Percentiles rank a stretch among this genome's conserved stretches.
Conservation (phyloP, 2,113 vertebrate genomes). For the Orthonyx spaldingii region DNA sequence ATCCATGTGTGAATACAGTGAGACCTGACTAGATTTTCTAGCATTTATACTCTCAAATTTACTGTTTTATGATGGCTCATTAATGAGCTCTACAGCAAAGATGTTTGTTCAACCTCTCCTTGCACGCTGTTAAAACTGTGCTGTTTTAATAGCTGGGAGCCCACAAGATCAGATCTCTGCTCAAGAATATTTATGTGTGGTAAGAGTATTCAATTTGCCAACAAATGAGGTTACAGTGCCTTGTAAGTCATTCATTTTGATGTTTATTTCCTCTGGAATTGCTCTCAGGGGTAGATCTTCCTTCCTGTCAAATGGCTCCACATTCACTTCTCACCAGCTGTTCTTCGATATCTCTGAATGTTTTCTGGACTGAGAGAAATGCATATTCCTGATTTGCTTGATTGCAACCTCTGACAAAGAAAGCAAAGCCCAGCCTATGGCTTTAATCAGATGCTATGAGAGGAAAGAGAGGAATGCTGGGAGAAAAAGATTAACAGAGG, state of each 20-base stretch:
- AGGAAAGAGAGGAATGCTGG: not conserved
- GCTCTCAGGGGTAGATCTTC: conserved; percentile 39
- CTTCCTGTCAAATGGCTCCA: conserved; percentile 2
- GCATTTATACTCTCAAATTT: conserved; percentile 12
- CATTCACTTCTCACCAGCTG: conserved; percentile 33
- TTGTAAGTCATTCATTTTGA: conserved; percentile 59
- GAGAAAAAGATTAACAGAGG: not conserved
- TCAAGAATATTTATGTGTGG: conserved; percentile 46
- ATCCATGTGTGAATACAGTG: not conserved
- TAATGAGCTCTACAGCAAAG: conserved; percentile 14
- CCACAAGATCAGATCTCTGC: conserved; percentile 3
- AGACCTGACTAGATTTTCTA: conserved; percentile 6
- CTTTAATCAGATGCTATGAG: not conserved
- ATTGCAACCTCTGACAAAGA: not conserved
- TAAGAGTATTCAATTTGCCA: conserved; percentile 51
- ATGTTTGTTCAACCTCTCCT: conserved; percentile 44
- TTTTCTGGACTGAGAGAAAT: not conserved
- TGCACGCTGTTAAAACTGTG: conserved; percentile 17
- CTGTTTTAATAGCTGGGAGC: conserved; percentile 41
- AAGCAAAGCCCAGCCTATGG: not conserved
- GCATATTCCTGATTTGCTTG: not conserved
- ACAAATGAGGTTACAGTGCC: conserved; percentile 48
- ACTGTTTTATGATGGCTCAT: conserved; percentile 37
- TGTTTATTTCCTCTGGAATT: conserved; percentile 57
- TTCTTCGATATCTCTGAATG: not conserved